These are phyloP conservation scores for Actinia equina DNA, from an alignment of 64 coral and sea anemone genomes.

Conservation along the genomic window DNA sequence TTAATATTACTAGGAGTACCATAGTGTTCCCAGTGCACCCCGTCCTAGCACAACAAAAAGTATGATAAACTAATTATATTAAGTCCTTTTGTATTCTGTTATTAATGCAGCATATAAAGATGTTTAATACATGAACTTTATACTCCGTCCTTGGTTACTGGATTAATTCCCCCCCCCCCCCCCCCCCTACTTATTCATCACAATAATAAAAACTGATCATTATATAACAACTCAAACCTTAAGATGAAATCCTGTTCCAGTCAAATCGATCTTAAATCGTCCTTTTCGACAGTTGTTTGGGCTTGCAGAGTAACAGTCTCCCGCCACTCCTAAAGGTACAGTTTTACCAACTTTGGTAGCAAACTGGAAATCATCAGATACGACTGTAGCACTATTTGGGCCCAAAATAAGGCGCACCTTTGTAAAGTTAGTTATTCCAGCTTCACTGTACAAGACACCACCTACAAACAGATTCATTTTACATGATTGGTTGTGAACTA, in stretches of 20 bases:
- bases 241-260: slow-evolving; percentile 64
- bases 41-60: slow-evolving; percentile 38
- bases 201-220: neutral
- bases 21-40: slow-evolving; percentile 64
- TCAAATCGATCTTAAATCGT: slow-evolving; percentile 70
- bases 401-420: slow-evolving; percentile 60
- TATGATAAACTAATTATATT: neutral
- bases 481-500: neutral
- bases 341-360: slow-evolving; percentile 40
- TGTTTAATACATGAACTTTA: neutral
- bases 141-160: too few species aligned
- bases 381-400: slow-evolving; percentile 21
- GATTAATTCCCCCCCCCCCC: too few species aligned
- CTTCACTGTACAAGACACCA: slow-evolving; percentile 40
- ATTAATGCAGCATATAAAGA: neutral
- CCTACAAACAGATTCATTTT: neutral
- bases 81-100: too few species aligned
- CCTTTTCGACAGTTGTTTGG: slow-evolving; percentile 75
- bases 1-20: slow-evolving; percentile 57
- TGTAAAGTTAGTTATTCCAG: slow-evolving; percentile 73
- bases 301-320: slow-evolving; percentile 78
- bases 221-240: slow-evolving; percentile 34
- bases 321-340: slow-evolving; percentile 65
- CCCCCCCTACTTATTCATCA: too few species aligned
- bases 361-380: slow-evolving; percentile 69